Evolutionary conservation across 35 echinoderm and acorn worm species (phyloP).

Genomic region (Heliocidaris tuberculata): DNA sequence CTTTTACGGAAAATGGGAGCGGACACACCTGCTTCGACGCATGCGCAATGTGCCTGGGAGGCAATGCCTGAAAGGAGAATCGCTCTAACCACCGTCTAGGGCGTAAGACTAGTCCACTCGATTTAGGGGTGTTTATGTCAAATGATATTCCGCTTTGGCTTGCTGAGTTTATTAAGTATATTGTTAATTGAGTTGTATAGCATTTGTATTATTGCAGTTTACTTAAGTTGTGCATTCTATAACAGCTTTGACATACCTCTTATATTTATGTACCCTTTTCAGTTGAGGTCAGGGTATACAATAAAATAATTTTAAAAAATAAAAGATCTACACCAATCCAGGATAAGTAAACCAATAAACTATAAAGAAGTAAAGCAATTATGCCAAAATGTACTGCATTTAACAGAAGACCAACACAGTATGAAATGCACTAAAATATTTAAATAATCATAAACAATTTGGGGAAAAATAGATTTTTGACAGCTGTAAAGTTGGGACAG

Average conservation of each 20-base stretch:
- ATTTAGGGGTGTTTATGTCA: neutral
- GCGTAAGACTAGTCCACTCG: neutral
- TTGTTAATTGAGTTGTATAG: neutral
- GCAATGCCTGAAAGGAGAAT: slow-evolving; percentile 6
- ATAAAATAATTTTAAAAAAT: neutral
- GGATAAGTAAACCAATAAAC: no score
- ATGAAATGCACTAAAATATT: no score
- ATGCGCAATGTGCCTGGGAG: neutral
- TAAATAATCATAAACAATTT: no score
- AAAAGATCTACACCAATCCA: no score
- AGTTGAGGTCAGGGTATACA: no score
- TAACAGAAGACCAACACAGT: no score
- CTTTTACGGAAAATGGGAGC: slow-evolving; percentile 40
- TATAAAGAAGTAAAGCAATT: no score
- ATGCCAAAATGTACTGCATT: no score
- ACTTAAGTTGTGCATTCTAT: neutral
- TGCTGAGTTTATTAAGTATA: neutral
- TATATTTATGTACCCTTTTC: no score
- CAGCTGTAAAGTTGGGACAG: no score
- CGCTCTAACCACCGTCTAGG: neutral
- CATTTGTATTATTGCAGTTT: neutral
- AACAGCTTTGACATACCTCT: neutral
- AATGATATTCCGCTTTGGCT: neutral
- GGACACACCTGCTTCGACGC: slow-evolving; percentile 35
- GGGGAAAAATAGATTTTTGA: no score